These are phyloP conservation scores for Chromoteleia sp. DNA, from an alignment of 2,888 invertebrate species.

Conservation along the genomic window DNA sequence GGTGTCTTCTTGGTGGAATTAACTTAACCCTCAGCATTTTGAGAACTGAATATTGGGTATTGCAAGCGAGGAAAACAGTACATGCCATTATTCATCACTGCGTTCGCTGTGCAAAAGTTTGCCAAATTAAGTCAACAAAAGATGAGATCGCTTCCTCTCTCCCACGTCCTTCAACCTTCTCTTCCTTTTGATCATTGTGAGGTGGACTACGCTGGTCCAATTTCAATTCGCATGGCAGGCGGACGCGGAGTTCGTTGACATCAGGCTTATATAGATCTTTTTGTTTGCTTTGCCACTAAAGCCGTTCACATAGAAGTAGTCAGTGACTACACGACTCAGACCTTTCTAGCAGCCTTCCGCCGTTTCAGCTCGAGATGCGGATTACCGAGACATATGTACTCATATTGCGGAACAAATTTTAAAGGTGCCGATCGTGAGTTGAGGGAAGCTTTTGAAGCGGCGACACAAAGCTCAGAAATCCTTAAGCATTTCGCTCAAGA, in stretches of 20 bases:
- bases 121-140: not conserved
- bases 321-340: not conserved
- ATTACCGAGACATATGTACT: not conserved
- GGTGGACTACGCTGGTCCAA: not conserved
- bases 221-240: not conserved
- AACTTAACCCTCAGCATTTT: not conserved
- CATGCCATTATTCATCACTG: no score
- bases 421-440: not conserved
- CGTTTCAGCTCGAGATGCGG: not conserved
- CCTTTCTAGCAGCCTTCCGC: not conserved
- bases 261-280: not conserved
- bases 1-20: not conserved
- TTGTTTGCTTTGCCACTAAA: constrained; percentile 8
- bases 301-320: constrained; percentile 7
- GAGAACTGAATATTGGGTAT: not conserved
- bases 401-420: constrained; percentile 1
- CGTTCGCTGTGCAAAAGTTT: no score
- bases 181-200: not conserved
- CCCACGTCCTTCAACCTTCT: not conserved
- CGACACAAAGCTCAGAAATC: not conserved
- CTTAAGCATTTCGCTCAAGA: not conserved
- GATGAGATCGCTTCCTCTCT: not conserved
- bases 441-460: not conserved
- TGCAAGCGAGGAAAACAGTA: not conserved
- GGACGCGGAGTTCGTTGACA: not conserved